Evolutionary conservation across 2,113 vertebrate species (phyloP), one percentile per base, ranked within the genome.

Genomic region (Zapus hudsonius): DNA sequence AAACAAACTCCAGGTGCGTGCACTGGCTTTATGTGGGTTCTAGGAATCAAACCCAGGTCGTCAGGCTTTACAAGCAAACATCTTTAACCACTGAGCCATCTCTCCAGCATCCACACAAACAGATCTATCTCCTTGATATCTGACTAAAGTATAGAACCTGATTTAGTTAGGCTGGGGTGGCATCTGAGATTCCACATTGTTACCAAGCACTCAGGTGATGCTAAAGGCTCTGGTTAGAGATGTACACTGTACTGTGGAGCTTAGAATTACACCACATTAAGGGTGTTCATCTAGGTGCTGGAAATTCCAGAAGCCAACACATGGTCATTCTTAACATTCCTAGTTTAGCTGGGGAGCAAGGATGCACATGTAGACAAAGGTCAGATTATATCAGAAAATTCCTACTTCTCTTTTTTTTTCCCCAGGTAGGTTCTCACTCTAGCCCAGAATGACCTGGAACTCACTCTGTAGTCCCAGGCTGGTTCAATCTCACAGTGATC

Each of bases 111-210:
- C n/a, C n/a, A n/a, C n/a, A n/a, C n/a, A n/a, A n/a, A n/a, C n/a
- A n/a, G n/a, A n/a, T n/a, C n/a, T n/a, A n/a, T n/a, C n/a, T n/a
- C 23, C 38, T 61, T 7, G 7, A 47, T n/a, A 72, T 86, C 59
- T 89, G 80, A 20, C 59, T 81, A 80, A 93, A 87, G 72, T 66
- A 33, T 16, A 78, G 59, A 93, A 67, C n/a, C 47, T 16, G n/a
- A 84, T 36, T 88, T 27, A 69, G 38, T 27, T 59, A 38, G 22
- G 78, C 17, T 70, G 6, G 29, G 17, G 38, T 31, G n/a, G n/a
- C n/a, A n/a, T n/a, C n/a, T 47, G 52, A 73, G 38, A 52, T 31
- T 55, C 83, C 81, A 66, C 55, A 81, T 86, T 85, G 87, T 19
- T 90, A 69, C 55, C 15, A 78, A 78, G 67, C 10, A 90, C 4